phyloP scores from a whole-genome alignment of 2,113 vertebrate species.

The Nothobranchius kuhntae region DNA sequence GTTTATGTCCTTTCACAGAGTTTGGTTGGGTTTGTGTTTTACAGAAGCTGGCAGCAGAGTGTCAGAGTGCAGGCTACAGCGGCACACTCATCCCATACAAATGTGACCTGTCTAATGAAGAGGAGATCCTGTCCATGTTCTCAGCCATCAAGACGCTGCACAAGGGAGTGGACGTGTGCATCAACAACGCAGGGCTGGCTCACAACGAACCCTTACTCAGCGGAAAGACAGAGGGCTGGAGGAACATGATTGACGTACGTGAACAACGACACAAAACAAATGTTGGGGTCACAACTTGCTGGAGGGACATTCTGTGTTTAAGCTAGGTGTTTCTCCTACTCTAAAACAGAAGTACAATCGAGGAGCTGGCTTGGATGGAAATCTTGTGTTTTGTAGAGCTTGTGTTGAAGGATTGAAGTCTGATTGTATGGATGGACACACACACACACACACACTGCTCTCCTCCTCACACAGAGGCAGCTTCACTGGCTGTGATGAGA shows the following conservation, averaged over 20 bases:
- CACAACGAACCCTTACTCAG: conserved; percentile 88
- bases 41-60: conserved; percentile 93
- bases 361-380: conserved; percentile 13
- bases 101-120: conserved; percentile 93
- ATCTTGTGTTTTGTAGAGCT: conserved; percentile 27
- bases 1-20: not conserved
- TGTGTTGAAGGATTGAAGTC: conserved; percentile 18
- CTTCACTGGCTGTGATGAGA: conserved; percentile 42
- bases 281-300: not conserved
- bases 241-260: conserved; percentile 94
- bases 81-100: conserved; percentile 93
- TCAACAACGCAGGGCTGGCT: conserved; percentile 94
- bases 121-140: conserved; percentile 98
- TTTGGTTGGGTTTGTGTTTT: conserved; percentile 34
- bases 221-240: conserved; percentile 90
- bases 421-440: not conserved
- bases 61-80: conserved; percentile 90
- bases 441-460: conserved; percentile 7
- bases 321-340: not conserved
- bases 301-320: not conserved
- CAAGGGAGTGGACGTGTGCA: conserved; percentile 92
- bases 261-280: conserved; percentile 1
- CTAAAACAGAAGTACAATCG: conserved; percentile 1
- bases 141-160: conserved; percentile 91
- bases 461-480: conserved; percentile 34